Conservation (phyloP, 2,888 invertebrate genomes). For the Himalopsyche tibetana region DNA sequence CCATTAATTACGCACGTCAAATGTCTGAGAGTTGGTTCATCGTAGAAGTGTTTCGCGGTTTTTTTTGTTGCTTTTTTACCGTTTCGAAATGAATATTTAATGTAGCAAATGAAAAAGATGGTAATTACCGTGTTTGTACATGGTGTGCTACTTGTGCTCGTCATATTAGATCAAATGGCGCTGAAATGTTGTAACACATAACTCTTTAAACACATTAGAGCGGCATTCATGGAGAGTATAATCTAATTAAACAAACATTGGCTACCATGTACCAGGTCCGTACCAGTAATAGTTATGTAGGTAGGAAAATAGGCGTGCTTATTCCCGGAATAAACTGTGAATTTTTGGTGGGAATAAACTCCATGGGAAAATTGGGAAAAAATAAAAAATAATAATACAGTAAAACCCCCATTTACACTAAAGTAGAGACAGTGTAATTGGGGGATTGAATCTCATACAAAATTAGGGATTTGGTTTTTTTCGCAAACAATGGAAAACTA, state of each 20-base stretch:
- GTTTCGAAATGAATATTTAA: neutral
- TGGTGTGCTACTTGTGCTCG: neutral
- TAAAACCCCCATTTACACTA: too few relatives aligned
- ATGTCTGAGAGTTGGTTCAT: neutral
- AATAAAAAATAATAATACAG: too few relatives aligned
- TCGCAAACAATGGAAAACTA: too few relatives aligned
- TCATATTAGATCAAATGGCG: neutral
- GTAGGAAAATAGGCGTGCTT: too few relatives aligned
- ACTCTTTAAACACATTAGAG: slow-evolving; percentile 1
- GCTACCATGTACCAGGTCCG: neutral
- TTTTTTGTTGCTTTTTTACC: neutral
- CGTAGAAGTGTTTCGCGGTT: neutral
- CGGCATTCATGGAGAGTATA: neutral
- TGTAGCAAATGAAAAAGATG: neutral
- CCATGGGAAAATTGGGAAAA: too few relatives aligned
- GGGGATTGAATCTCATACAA: too few relatives aligned
- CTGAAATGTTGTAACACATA: neutral
- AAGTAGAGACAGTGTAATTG: too few relatives aligned
- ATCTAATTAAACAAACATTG: slow-evolving; percentile 15
- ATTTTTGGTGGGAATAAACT: too few relatives aligned
- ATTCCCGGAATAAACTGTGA: too few relatives aligned
- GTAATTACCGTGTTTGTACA: neutral
- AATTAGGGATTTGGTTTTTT: too few relatives aligned
- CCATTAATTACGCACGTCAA: slow-evolving; percentile 34
- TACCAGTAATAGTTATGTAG: neutral